Evolutionary conservation across 2,113 vertebrate species (phyloP).

Genomic region (Myxocyprinus asiaticus): DNA sequence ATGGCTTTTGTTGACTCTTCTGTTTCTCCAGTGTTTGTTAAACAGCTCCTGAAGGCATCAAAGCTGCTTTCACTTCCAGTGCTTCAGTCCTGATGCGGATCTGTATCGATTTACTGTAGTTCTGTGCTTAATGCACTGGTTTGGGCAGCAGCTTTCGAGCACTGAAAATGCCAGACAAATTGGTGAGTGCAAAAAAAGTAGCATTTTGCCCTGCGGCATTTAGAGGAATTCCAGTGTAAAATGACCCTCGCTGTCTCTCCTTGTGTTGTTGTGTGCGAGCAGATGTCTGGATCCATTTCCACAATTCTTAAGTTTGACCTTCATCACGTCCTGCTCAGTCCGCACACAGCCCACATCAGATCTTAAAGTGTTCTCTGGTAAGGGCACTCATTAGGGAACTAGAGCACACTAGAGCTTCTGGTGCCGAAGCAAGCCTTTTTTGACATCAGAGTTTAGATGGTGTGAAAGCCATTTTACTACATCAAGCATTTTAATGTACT

Average conservation of each 20-base stretch:
- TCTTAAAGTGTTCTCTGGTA: not conserved
- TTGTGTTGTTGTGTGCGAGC: not conserved
- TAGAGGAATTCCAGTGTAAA: not conserved
- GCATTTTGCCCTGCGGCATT: not conserved
- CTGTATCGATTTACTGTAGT: slow-evolving; percentile 32
- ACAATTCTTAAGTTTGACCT: not conserved
- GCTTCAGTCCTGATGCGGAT: slow-evolving; percentile 1
- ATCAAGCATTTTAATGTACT: too few species aligned
- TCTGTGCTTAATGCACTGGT: slow-evolving; percentile 17
- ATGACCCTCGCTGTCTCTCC: not conserved
- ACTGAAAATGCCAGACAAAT: slow-evolving; percentile 14
- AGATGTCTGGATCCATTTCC: not conserved
- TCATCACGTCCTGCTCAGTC: too few species aligned
- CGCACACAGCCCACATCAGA: too few species aligned
- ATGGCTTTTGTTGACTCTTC: not conserved
- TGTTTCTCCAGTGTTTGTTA: not conserved
- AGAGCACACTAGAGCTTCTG: too few species aligned
- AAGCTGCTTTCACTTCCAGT: not conserved
- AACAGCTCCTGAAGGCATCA: not conserved
- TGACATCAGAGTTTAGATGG: too few species aligned
- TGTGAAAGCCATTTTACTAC: too few species aligned
- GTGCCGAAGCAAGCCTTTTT: too few species aligned
- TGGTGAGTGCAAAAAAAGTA: not conserved
- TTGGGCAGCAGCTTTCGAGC: not conserved
- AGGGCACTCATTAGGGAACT: too few species aligned